Evolutionary conservation across 64 coral and sea anemone genomes (phyloP), one percentile per base, ranked within the genome.

Genomic region (Stichodactyla helianthus): DNA sequence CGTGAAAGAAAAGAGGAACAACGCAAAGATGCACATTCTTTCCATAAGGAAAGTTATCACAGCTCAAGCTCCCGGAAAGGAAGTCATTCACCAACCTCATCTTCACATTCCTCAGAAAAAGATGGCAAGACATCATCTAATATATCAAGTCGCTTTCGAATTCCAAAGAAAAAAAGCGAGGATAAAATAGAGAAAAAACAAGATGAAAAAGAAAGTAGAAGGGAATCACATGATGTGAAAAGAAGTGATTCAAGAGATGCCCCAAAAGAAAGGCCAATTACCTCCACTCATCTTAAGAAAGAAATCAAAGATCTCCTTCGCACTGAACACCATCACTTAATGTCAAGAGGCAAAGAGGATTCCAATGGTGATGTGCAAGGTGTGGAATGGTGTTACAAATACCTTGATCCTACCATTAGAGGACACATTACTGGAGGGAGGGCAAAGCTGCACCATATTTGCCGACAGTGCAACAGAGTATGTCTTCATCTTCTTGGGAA

Each of bases 401-500:
- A 74, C 68, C 68, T 74, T 74, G 68, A 74, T 14, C 68, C 68
- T 31, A 31, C 6, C 12, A 74, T 74, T 23, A 74, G n/a, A 31
- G 68, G 68, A 1, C 68, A 74, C 11, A 74, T 74, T 31, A 74
- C 68, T 28, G 78, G 78, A 53, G 78, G 78, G 0, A 81, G 52
- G 8, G 78, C 78, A 13, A 52, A 19, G 18, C 78, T 81, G 6
- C 78, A 81, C 68, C 78, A 81, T 23, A 14, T 14, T 12, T 81
- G 78, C 52, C 1, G 78, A 81, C 50, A 52, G 35, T 81, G 78
- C 26, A 81, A 54, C 6, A 23, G 78, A 18, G 53, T 54, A 54
- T 81, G 78, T 81, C 78, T 81, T 81, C 78, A 81, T 81, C 78
- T 81, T 2, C 35, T 81, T 52, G 78, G 78, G 11, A 81, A 18